Conservation (phyloP, 2,888 invertebrate genomes). For the Trissolcus brochymenae region DNA sequence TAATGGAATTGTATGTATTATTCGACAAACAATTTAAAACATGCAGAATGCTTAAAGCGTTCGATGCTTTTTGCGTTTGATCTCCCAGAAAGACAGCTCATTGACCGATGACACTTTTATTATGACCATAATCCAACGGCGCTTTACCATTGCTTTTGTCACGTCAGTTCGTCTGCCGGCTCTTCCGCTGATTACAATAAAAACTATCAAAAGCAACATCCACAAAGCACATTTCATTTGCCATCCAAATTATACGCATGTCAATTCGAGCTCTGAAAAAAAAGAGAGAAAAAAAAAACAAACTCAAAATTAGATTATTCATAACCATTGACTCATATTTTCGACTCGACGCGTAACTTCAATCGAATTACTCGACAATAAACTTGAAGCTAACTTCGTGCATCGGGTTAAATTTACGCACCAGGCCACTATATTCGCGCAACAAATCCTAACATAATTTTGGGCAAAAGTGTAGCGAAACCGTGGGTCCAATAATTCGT, state of each 20-base stretch:
- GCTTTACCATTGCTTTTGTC: constrained; percentile 10
- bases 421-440: too few species aligned
- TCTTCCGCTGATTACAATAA: constrained; percentile 24
- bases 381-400: not conserved
- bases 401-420: too few species aligned
- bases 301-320: not conserved
- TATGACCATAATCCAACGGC: constrained; percentile 29
- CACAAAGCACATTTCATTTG: constrained; percentile 24
- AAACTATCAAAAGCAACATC: constrained; percentile 22
- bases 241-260: constrained; percentile 19
- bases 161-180: constrained; percentile 10
- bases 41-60: constrained; percentile 17
- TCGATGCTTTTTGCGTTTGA: constrained; percentile 44
- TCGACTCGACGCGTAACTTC: too few species aligned
- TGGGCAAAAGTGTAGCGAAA: constrained; percentile 19
- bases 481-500: constrained; percentile 33
- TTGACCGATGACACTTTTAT: constrained; percentile 45
- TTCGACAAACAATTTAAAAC: constrained; percentile 26
- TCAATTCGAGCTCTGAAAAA: not conserved
- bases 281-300: not conserved
- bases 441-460: constrained; percentile 27
- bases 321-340: not conserved
- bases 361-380: not conserved
- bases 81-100: constrained; percentile 44
- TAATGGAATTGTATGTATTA: constrained; percentile 26